Evolutionary conservation across 2,797 vertebrate genomes (phyloP), one percentile per base, ranked within the genome.

Genomic region (Galaxias olidus): DNA sequence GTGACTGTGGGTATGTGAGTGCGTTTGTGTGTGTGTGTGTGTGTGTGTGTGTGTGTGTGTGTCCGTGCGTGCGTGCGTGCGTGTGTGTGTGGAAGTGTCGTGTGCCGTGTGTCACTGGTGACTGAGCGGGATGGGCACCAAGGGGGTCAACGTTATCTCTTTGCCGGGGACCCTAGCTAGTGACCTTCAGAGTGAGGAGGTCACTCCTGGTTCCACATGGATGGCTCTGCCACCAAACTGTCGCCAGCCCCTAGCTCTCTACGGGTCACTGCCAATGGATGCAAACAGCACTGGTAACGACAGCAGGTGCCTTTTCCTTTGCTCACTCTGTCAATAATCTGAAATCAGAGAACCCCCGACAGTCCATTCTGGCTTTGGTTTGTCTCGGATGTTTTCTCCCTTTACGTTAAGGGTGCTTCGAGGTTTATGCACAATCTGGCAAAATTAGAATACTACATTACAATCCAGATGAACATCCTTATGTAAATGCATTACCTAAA

Each of bases 131-230:
- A 40, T 10, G 30, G 19, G 53, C 30, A 40, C 45, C 8, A 40
- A 41, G n/a, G 20, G 12, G 30, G 30, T 55, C 20, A 12, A 8
- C 17, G 53, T 55, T 20, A 1, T 55, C 8, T 55, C 30, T 64
- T 68, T 46, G 61, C 43, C 68, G 57, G 13, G 58, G 14, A 41
- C 63, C 59, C 61, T 9, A 51, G 50, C 18, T 10, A 52, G 51
- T 56, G 30, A 56, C 53, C 46, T 53, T 18, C 20, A 65, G 51
- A 6, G 45, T 14, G 63, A 65, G 46, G 30, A 8, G 20, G 20
- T 41, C 46, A 40, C 17, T 17, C 30, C 13, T 78, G 69, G 74
- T 84, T 79, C 74, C 69, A 69, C 72, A 68, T 75, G 69, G 65
- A 63, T 72, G 65, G 49, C 59, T 17, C 74, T 69, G 72, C 70